Percentiles rank a stretch among this genome's conserved stretches.
Conservation (phyloP, 2,113 vertebrate genomes). For the Seriola quinqueradiata region DNA sequence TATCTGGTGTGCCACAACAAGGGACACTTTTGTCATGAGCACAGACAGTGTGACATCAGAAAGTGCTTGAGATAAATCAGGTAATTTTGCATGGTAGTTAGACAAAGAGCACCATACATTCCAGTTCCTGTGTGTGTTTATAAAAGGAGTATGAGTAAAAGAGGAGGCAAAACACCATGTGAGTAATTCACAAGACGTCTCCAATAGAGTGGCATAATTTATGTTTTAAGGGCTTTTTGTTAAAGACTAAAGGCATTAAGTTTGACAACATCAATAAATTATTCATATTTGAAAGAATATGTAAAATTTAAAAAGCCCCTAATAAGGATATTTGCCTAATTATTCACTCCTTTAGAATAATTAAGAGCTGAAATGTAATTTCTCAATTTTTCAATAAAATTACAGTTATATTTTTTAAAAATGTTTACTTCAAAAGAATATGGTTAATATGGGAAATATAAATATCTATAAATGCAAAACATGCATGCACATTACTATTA, state of each 20-base stretch:
- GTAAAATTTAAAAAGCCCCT: slow-evolving; percentile 29
- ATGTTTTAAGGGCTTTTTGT: slow-evolving; percentile 68
- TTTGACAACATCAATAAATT: slow-evolving; percentile 76
- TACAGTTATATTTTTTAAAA: not conserved
- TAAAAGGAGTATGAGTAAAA: slow-evolving; percentile 52
- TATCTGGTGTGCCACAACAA: slow-evolving; percentile 77
- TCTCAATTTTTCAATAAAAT: not conserved
- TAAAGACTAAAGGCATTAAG: slow-evolving; percentile 65
- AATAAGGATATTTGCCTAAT: slow-evolving; percentile 24
- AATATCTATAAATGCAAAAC: too few relatives aligned
- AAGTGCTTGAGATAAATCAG: slow-evolving; percentile 75
- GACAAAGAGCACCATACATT: slow-evolving; percentile 77
- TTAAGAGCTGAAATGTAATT: not conserved
- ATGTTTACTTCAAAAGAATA: not conserved
- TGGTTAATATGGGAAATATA: not conserved
- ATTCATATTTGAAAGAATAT: slow-evolving; percentile 64
- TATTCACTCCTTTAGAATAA: not conserved
- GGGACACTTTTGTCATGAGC: slow-evolving; percentile 78
- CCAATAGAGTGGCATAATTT: slow-evolving; percentile 62
- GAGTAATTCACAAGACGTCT: slow-evolving; percentile 68
- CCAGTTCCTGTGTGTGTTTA: slow-evolving; percentile 65
- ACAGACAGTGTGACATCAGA: slow-evolving; percentile 80
- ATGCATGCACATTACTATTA: too few relatives aligned
- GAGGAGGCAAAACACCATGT: slow-evolving; percentile 52
- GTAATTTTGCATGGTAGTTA: slow-evolving; percentile 81